Evolutionary conservation across 2,797 vertebrate genomes (phyloP).

Genomic region (Fistularia tabacaria): DNA sequence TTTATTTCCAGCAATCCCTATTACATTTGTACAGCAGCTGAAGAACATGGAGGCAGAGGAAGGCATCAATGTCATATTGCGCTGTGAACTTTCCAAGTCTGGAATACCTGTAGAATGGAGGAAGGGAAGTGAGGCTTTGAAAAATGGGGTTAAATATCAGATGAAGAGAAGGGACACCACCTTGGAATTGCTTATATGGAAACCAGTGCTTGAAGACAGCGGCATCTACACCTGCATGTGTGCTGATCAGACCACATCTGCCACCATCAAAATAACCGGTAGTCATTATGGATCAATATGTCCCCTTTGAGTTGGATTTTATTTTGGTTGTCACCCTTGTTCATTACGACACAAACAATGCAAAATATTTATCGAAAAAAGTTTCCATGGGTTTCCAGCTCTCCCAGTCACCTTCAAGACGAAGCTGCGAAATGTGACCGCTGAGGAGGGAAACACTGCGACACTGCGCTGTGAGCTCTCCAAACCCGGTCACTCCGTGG

Average conservation of each 20-base stretch:
- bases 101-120: constrained; percentile 70
- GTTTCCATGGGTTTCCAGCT: constrained; percentile 50
- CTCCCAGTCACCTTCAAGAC: constrained; percentile 80
- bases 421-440: constrained; percentile 64
- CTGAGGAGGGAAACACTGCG: constrained; percentile 69
- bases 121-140: constrained; percentile 71
- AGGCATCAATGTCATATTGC: constrained; percentile 69
- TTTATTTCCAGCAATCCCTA: constrained; percentile 63
- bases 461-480: constrained; percentile 76
- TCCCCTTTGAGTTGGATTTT: neutral
- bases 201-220: constrained; percentile 77
- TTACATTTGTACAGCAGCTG: constrained; percentile 69
- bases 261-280: constrained; percentile 83
- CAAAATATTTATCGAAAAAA: neutral
- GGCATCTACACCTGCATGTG: constrained; percentile 86
- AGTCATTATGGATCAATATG: constrained; percentile 18
- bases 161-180: constrained; percentile 75
- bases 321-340: neutral
- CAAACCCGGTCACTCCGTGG: constrained; percentile 55
- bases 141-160: constrained; percentile 74
- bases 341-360: neutral
- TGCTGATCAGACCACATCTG: constrained; percentile 81
- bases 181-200: constrained; percentile 80
- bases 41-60: constrained; percentile 69
- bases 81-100: constrained; percentile 81